Conservation (phyloP, 2,113 vertebrate genomes). For the Carassius carassius region DNA sequence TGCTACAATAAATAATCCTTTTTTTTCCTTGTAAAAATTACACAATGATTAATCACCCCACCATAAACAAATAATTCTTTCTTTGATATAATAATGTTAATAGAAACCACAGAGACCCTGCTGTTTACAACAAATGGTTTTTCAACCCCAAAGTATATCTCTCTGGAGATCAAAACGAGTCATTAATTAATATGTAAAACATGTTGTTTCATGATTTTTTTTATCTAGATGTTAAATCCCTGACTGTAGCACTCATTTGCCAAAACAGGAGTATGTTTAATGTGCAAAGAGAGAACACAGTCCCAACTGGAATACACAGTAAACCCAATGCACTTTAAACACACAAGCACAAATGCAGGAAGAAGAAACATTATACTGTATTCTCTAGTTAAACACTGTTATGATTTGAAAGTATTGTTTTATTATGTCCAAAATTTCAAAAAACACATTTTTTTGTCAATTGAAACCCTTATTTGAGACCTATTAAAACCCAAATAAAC, state of each 20-base stretch:
- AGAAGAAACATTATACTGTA: background rate
- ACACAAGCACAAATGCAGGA: background rate
- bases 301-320: background rate
- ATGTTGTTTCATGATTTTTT: background rate
- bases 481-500: background rate
- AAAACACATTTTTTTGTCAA: too few relatives aligned
- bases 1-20: background rate
- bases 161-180: background rate
- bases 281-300: background rate
- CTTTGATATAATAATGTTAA: background rate
- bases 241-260: background rate
- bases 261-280: background rate
- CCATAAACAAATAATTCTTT: background rate
- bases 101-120: background rate
- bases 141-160: background rate
- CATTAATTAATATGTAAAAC: slow-evolving; percentile 20
- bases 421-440: background rate
- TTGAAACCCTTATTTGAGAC: background rate
- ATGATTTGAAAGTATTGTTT: background rate
- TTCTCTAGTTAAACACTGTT: background rate
- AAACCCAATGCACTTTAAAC: background rate
- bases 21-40: background rate
- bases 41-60: background rate
- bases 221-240: background rate
- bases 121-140: background rate